These are phyloP conservation scores for Euspilapteryx auroguttella DNA, from an alignment of 2,888 invertebrate genomes.

Conservation along the genomic window DNA sequence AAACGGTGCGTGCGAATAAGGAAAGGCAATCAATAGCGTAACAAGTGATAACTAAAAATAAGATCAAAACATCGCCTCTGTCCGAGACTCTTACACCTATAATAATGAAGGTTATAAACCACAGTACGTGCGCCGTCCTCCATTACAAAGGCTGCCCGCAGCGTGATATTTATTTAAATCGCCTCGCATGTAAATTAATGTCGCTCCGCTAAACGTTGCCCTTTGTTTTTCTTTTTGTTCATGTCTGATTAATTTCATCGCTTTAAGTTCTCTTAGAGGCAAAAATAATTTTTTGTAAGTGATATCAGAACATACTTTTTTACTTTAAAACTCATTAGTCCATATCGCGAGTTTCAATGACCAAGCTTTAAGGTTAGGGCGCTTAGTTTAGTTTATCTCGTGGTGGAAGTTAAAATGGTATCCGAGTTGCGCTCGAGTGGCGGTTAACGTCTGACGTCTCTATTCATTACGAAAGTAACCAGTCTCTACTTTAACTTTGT, in stretches of 20 bases:
- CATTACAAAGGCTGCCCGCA: constrained; percentile 12
- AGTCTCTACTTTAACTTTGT: constrained; percentile 42
- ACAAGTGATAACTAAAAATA: too few relatives aligned
- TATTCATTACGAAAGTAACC: constrained; percentile 52
- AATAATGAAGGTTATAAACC: constrained; percentile 21
- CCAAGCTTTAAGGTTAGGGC: constrained; percentile 18
- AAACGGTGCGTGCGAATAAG: too few relatives aligned
- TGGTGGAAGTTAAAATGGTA: constrained; percentile 31
- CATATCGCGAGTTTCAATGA: too few relatives aligned
- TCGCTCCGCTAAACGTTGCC: constrained; percentile 24
- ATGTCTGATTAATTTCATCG: constrained; percentile 32
- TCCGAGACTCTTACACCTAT: too few relatives aligned
- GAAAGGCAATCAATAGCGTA: too few relatives aligned
- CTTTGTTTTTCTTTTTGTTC: constrained; percentile 23
- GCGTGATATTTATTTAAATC: constrained; percentile 23
- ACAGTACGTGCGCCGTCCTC: constrained; percentile 11
- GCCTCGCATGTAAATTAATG: constrained; percentile 32
- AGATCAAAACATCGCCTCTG: too few relatives aligned
- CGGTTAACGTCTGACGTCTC: constrained; percentile 45
- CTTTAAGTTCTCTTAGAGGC: too few relatives aligned
- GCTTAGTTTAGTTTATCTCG: constrained; percentile 24
- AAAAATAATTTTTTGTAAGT: too few relatives aligned
- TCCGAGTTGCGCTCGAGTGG: constrained; percentile 38
- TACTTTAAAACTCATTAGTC: too few relatives aligned
- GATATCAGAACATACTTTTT: too few relatives aligned